Percentiles rank a stretch among this genome's conserved stretches.
Conservation (phyloP, 2,113 vertebrate species). For the Paracanthobrama guichenoti region DNA sequence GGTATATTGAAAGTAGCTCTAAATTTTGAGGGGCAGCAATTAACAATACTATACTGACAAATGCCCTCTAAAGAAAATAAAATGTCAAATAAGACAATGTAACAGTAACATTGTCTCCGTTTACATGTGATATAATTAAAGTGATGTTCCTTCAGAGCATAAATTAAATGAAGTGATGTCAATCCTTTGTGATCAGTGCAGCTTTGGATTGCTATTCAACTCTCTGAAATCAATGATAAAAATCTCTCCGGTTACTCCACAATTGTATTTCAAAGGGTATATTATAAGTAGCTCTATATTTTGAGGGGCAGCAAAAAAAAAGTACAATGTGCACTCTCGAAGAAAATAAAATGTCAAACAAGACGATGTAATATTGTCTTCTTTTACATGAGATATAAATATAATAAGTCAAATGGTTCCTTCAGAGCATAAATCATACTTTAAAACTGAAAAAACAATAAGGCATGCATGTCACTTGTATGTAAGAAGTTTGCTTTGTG, state of each 20-base stretch:
- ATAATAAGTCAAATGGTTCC: neutral
- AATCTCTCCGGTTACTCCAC: neutral
- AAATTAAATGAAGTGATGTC: neutral
- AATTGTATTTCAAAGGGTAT: neutral
- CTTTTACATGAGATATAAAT: conserved; percentile 57
- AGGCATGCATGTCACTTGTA: neutral
- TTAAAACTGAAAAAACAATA: neutral
- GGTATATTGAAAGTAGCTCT: neutral
- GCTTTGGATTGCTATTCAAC: too few relatives aligned
- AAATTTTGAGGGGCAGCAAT: conserved; percentile 42
- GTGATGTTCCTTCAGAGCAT: conserved; percentile 1
- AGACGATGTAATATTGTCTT: conserved; percentile 44
- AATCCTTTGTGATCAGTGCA: too few relatives aligned
- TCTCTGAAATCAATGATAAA: too few relatives aligned
- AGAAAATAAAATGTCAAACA: neutral
- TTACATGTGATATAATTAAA: conserved; percentile 51
- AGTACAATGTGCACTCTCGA: too few relatives aligned
- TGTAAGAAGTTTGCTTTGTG: neutral
- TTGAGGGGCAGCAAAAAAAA: conserved; percentile 27
- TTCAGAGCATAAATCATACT: conserved; percentile 19
- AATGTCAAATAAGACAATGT: conserved; percentile 24
- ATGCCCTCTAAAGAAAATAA: conserved; percentile 49
- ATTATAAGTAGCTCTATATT: neutral
- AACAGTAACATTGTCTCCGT: conserved; percentile 54
- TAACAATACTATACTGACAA: conserved; percentile 38